Base-by-base conservation (phyloP, 1,140 invertebrate genomes). In the Zaprionus davidi region DNA sequence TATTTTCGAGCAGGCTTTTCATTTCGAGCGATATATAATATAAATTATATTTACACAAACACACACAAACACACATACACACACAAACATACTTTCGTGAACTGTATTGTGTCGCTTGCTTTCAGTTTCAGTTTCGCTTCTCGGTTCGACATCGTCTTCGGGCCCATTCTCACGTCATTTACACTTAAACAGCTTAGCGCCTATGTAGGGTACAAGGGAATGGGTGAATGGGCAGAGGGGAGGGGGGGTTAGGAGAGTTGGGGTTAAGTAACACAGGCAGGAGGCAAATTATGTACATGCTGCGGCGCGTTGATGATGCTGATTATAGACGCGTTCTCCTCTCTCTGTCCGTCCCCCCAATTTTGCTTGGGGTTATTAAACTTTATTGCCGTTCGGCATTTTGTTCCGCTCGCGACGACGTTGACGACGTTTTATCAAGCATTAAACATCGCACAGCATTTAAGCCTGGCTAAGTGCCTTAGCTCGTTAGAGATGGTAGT, bases 171-270 rank as follows among this genome's bases (percentile, higher is more conserved):
- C 84, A 88, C 84, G 78, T 88, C 84, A 88, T 88, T 88, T 88
- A 88, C 81, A 84, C 81, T 88, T 88, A 84, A 90, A 88, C 81
- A 84, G 78, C 82, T 85, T 85, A 85, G 79, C 79, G 82, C 82
- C 78, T 76, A 72, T 79, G 66, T 59, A 71, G 31, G 31, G 22
- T 24, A 22, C 11, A 38, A 24, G 34, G 34, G 65, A 38, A 24
- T 20, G 5, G 28, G 34, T 31, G 15, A 3, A 34, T 7, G 11
- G 38, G 31, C 13, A n/a, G 22, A 0, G 2, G 24, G 20, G 3
- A 0, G 34, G 20, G 3, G 1, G 34, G 31, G 20, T 11, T 28
- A 20, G 13, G 38, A 64, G n/a, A 26, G 38, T 26, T 5, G 6
- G 15, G 34, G 12, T 20, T 11, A 46, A 31, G 20, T 38, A 59